Base-by-base conservation (phyloP, 2,113 vertebrate genomes). In the Piaya cayana region DNA sequence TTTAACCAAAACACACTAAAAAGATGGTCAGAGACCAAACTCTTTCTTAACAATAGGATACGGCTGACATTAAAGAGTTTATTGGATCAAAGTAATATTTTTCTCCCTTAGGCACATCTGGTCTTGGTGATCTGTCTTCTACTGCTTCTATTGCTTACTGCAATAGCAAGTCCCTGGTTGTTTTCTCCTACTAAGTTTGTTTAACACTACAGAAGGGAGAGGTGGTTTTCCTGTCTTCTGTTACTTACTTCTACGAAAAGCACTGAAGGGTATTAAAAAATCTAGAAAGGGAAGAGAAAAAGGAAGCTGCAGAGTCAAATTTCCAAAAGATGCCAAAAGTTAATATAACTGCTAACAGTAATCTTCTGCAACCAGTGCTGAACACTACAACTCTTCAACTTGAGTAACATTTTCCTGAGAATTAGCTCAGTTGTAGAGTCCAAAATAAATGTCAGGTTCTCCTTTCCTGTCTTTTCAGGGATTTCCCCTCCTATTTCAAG, bases 391-490 rank as follows among this genome's bases (percentile, higher is more conserved):
- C 13, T 63, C 52, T 72, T 18, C 23, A 47, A 34, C 9, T 37
- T 85, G 18, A 78, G 15, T 8, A 75, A 2, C 30, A 36, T 79
- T 90, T 91, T 81, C 30, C 29, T 60, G 11, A 78, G 82, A 86
- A 88, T 74, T 19, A 77, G 8, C 10, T 65, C 39, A 63, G 42
- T 25, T 82, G 25, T 36, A 56, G 23, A 90, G 22, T 81, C 64
- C 60, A 71, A 36, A 83, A 20, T 68, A 94, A 97, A 97, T 97
- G 88, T 75, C 88, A 96, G 16, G 71, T 96, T 97, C 95, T 86
- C 52, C 52, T 96, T 95, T 94, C 93, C 71, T 88, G 30, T 72
- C 50, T 93, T 74, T 43, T 85, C 65, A 92, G 92, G 87, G 90
- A 37, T 78, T 93, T 96, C 42, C 85, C 87, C 87, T 90, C 27